These are phyloP conservation scores for Crypturellus undulatus DNA, from an alignment of 2,113 vertebrate genomes.

Conservation along the genomic window DNA sequence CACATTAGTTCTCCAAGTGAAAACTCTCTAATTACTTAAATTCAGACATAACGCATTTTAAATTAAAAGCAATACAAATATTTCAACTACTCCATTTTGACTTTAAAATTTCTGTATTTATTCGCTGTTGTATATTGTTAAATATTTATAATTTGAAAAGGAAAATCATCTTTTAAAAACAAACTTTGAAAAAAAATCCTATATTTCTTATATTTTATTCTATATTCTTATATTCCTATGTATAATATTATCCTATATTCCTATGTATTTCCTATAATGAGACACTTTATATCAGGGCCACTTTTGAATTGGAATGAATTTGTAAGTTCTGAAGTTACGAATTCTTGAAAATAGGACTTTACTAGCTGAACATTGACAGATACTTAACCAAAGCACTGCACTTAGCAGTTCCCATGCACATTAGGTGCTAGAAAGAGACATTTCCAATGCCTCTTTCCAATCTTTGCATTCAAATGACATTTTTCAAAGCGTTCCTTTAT, in stretches of 20 bases:
- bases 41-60: background rate
- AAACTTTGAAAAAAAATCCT: background rate
- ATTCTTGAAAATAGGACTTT: background rate
- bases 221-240: no score
- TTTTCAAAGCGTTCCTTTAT: slow-evolving; percentile 27
- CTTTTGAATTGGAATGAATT: background rate
- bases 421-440: background rate
- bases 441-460: background rate
- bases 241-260: no score
- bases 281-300: background rate
- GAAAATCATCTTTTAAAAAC: background rate
- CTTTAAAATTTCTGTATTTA: background rate
- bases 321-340: background rate
- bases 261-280: background rate
- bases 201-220: no score
- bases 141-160: background rate
- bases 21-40: background rate
- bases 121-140: background rate
- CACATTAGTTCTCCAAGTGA: background rate
- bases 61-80: background rate
- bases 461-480: slow-evolving; percentile 36
- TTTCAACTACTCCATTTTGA: background rate
- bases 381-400: background rate
- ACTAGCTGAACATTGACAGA: background rate
- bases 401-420: background rate